Evolutionary conservation across 2,797 vertebrate species (phyloP), one percentile per base, ranked within the genome.

Genomic region (Catamblyrhynchus diadema): DNA sequence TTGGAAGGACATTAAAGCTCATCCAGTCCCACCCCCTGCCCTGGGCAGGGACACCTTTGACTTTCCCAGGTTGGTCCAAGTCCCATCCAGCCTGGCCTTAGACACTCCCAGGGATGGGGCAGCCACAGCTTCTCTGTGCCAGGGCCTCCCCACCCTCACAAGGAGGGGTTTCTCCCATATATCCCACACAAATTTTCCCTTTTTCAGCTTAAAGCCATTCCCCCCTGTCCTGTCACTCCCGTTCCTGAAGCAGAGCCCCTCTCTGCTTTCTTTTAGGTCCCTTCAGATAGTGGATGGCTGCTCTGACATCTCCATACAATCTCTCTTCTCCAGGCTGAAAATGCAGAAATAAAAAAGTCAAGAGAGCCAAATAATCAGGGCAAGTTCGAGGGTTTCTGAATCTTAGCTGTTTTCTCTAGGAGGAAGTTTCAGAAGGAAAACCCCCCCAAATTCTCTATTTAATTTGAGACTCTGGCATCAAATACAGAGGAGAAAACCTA

Each of bases 1-100:
- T 90, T 90, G 88, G 88, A 90, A 90, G 66, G 60, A 72, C 88
- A 66, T 90, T 72, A 90, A 90, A 90, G 88, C 73, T 72, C 81
- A 53, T 28, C 33, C 66, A 90, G 53, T 47, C 13, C 73, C 87
- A 60, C 45, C 51, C 33, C 41, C 30, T 72, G 60, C 87, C 80
- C 15, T 13, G 41, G 81, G 88, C 80, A 84, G 73, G 81, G 88
- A 18, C 53, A 84, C 19, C 11, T 66, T 57, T 27, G 32, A 14
- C 60, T 15, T 3, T 2, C 23, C 41, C 66, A 60, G 33, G 73
- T 0, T 66, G 66, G 30, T 90, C 81, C 59, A 57, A 64, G n/a
- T 11, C 56, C 19, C 0, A 0, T 62, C 64, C 79, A 90, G 0
- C 30, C 81, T 37, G 60, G 30, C 27, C 22, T n/a, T 12, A 45